Evolutionary conservation across 2,113 vertebrate species (phyloP), one percentile per base, ranked within the genome.

Genomic region (Zosterops japonicus): DNA sequence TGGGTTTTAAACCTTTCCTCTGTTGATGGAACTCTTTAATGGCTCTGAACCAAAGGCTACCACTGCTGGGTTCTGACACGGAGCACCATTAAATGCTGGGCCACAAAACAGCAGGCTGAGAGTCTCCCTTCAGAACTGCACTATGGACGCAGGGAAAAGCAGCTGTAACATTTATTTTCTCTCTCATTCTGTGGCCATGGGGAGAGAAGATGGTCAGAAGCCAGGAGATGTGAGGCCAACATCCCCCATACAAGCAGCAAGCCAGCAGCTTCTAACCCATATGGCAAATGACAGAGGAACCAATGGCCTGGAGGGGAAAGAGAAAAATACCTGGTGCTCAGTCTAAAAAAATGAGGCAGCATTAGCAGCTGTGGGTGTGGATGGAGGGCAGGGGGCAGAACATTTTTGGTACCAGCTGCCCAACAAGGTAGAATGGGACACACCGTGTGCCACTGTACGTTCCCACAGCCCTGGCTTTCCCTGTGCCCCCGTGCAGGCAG

Each of bases 361-460:
- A 7, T 6, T 21, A 2, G 0, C 71, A 80, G 63, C 79, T 42
- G 24, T 18, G 57, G 2, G 1, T 6, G 14, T 2, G 41, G 21
- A 31, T 8, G 14, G 59, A 87, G 69, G 21, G 24, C 55, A 61
- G 63, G 39, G 24, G 70, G 31, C 5, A 33, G 52, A 10, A 14
- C 8, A 1, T 1, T 47, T 53, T 12, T 17, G 33, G 25, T n/a
- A 2, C 39, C 42, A 15, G 19, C 28, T 46, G 56, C 80, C 15
- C 69, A 27, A 1, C 3, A 1, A 41, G 63, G 64, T 25, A 39
- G 31, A 41, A 41, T 2, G 35, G 57, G 46, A 15, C 22, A 2
- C 0, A 10, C 10, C 50, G 0, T 0, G 80, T 3, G 23, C 50
- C 2, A 3, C 70, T 4, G 8, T 0, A 13, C 39, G 77, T 71